phyloP scores from a whole-genome alignment of 2,797 vertebrate species.

The Lycodopsis pacificus region DNA sequence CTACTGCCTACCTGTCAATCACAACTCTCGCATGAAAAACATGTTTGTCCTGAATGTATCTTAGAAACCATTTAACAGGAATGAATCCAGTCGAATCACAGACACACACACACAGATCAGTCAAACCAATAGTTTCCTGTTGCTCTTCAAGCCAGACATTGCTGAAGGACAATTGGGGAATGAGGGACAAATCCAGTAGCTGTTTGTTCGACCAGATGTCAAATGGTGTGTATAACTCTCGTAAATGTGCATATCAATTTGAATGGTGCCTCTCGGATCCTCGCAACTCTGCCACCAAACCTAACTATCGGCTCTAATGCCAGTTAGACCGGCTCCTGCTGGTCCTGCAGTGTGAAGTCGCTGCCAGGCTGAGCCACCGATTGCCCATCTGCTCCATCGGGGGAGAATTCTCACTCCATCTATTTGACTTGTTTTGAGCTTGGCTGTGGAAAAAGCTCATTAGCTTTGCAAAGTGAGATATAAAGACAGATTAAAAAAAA shows the following conservation, averaged over 20 bases:
- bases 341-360: slow-evolving; percentile 72
- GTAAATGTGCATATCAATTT: slow-evolving; percentile 66
- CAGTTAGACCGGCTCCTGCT: slow-evolving; percentile 70
- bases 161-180: slow-evolving; percentile 61
- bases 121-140: slow-evolving; percentile 30
- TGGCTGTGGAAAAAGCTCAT: slow-evolving; percentile 70
- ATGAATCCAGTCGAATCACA: slow-evolving; percentile 14
- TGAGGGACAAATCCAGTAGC: slow-evolving; percentile 46
- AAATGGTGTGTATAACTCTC: slow-evolving; percentile 66
- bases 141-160: slow-evolving; percentile 39
- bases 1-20: background rate
- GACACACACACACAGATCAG: slow-evolving; percentile 31
- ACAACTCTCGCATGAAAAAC: slow-evolving; percentile 6
- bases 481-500: slow-evolving; percentile 45
- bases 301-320: slow-evolving; percentile 64
- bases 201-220: slow-evolving; percentile 73
- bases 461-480: slow-evolving; percentile 71
- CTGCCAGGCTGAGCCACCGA: slow-evolving; percentile 81
- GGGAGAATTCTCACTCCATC: slow-evolving; percentile 77
- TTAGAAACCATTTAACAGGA: slow-evolving; percentile 10
- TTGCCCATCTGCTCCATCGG: slow-evolving; percentile 82
- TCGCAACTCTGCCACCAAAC: slow-evolving; percentile 61
- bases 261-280: slow-evolving; percentile 61
- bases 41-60: slow-evolving; percentile 23
- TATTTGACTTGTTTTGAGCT: slow-evolving; percentile 75